Conservation (phyloP, 2,113 vertebrate genomes). For the Lepus europaeus region DNA sequence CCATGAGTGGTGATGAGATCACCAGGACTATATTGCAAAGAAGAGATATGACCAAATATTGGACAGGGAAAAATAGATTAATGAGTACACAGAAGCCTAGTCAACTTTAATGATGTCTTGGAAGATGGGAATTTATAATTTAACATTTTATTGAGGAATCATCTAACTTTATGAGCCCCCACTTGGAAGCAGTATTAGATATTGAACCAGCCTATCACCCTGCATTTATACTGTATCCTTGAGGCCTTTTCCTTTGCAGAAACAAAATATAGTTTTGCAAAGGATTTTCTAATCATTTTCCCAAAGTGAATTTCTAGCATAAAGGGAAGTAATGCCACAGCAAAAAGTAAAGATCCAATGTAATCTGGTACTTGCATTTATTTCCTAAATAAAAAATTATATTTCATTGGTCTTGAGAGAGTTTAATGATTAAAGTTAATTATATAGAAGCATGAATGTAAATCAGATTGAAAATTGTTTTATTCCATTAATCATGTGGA, state of each 20-base stretch:
- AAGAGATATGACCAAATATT: not conserved
- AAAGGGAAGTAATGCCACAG: slow-evolving; percentile 21
- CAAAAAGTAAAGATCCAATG: not conserved
- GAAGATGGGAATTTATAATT: slow-evolving; percentile 27
- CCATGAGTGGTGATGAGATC: not conserved
- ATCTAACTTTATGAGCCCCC: slow-evolving; percentile 18
- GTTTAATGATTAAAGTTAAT: slow-evolving; percentile 30
- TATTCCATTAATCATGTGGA: not conserved
- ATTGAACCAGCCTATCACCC: not conserved
- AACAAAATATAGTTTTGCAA: slow-evolving; percentile 3
- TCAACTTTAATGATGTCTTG: not conserved
- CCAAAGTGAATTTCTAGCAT: not conserved
- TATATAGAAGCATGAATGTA: not conserved
- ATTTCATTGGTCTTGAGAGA: slow-evolving; percentile 12
- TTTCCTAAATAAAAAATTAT: slow-evolving; percentile 33
- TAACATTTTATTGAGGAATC: slow-evolving; percentile 36
- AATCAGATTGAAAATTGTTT: not conserved
- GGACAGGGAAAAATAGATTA: not conserved
- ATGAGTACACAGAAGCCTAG: not conserved
- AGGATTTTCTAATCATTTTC: not conserved
- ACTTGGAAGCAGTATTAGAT: slow-evolving; percentile 29
- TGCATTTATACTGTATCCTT: not conserved
- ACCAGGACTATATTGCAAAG: not conserved
- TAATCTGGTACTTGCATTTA: not conserved
- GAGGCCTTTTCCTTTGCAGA: not conserved